phyloP scores from a whole-genome alignment of 2,888 invertebrate genomes.

The Drosophila longiperda region DNA sequence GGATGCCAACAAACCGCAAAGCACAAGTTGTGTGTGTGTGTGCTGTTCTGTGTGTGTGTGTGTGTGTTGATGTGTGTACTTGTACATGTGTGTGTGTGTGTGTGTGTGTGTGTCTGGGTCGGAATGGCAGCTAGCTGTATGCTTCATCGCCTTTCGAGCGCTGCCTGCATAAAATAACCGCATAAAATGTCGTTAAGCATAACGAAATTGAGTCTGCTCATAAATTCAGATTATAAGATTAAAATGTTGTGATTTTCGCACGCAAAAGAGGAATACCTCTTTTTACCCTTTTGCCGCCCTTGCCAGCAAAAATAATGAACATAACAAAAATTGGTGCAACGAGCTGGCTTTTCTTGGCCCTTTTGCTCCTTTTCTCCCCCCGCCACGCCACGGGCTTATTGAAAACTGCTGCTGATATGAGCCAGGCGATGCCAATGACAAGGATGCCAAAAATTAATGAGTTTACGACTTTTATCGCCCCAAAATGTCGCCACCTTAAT shows the following conservation, averaged over 20 bases:
- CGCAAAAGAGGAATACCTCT: slow-evolving; percentile 6
- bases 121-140: slow-evolving; percentile 20
- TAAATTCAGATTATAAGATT: slow-evolving; percentile 82
- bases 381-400: slow-evolving; percentile 42
- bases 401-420: slow-evolving; percentile 59
- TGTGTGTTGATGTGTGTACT: slow-evolving; percentile 3
- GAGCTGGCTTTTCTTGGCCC: slow-evolving; percentile 23
- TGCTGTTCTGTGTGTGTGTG: slow-evolving; percentile 1
- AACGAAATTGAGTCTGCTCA: slow-evolving; percentile 82
- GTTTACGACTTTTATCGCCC: slow-evolving; percentile 58
- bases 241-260: slow-evolving; percentile 80
- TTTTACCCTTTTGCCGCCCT: slow-evolving; percentile 24
- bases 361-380: slow-evolving; percentile 1
- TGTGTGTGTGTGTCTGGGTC: slow-evolving; percentile 19
- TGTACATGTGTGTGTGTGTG: background rate
- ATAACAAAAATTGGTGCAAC: slow-evolving; percentile 25
- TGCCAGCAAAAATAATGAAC: slow-evolving; percentile 46
- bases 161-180: slow-evolving; percentile 74
- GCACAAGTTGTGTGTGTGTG: slow-evolving; percentile 17
- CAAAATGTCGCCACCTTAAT: slow-evolving; percentile 29
- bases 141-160: slow-evolving; percentile 52
- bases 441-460: slow-evolving; percentile 67
- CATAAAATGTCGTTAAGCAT: slow-evolving; percentile 81
- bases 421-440: slow-evolving; percentile 40
- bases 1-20: slow-evolving; percentile 71